Conservation (phyloP, 1,140 invertebrate genomes). For the Chrysomallon squamiferum region DNA sequence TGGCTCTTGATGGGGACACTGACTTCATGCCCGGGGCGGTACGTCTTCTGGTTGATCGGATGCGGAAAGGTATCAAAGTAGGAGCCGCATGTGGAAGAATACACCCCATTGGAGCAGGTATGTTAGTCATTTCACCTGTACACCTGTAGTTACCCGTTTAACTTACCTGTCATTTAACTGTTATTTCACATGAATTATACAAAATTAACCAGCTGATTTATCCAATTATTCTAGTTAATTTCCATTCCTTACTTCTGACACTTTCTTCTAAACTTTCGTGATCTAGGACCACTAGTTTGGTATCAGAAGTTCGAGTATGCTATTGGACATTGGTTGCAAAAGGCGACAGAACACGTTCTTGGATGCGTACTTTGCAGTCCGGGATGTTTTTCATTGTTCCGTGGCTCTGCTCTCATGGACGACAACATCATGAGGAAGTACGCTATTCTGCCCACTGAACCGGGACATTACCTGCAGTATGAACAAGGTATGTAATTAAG, state of each 20-base stretch:
- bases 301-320: conserved; percentile 75
- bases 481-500: conserved; percentile 68
- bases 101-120: conserved; percentile 53
- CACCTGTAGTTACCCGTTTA: background rate
- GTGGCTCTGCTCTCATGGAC: conserved; percentile 70
- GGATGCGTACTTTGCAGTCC: conserved; percentile 73
- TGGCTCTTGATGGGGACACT: conserved; percentile 68
- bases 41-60: conserved; percentile 65
- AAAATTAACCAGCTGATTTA: too few relatives aligned
- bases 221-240: too few relatives aligned
- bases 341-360: conserved; percentile 72
- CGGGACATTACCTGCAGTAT: conserved; percentile 71
- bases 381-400: conserved; percentile 72
- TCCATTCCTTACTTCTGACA: too few relatives aligned
- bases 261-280: background rate
- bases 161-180: too few relatives aligned
- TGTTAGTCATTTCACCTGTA: background rate
- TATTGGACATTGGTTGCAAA: conserved; percentile 73
- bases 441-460: conserved; percentile 67
- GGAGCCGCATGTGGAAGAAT: conserved; percentile 69
- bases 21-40: conserved; percentile 68
- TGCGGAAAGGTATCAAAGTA: conserved; percentile 66
- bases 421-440: conserved; percentile 71
- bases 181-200: background rate
- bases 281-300: conserved; percentile 68